Percentiles rank a stretch among this genome's conserved stretches.
Evolutionary conservation across 2,113 vertebrate genomes (phyloP).

Genomic region (Tilapia sparmanii): DNA sequence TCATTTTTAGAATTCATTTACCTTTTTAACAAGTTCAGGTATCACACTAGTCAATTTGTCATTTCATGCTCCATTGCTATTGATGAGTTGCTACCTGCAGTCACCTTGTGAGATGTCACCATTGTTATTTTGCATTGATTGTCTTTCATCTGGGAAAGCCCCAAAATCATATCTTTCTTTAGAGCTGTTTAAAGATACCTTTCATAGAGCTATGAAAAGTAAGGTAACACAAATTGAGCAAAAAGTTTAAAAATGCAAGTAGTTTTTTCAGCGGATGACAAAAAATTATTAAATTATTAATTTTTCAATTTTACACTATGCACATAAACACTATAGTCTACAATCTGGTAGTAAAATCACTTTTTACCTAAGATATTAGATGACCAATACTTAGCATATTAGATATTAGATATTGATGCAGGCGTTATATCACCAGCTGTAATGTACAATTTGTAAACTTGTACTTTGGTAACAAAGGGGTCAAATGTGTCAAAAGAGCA

Average conservation of each 20-base stretch:
- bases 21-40: background rate
- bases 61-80: background rate
- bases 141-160: background rate
- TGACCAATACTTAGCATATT: background rate
- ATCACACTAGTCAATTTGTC: background rate
- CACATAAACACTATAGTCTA: background rate
- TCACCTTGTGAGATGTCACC: background rate
- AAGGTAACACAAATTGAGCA: background rate
- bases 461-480: background rate
- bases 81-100: background rate
- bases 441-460: background rate
- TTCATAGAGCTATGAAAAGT: background rate
- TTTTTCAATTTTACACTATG: background rate
- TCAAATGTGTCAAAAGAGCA: background rate
- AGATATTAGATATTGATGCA: background rate
- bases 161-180: background rate
- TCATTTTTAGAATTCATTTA: background rate
- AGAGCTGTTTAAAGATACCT: background rate
- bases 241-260: background rate
- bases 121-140: background rate
- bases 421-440: background rate
- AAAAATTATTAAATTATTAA: background rate
- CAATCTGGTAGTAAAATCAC: background rate
- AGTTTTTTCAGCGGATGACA: background rate
- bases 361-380: background rate